Percentiles rank a stretch among this genome's conserved stretches.
Conservation (phyloP, 2,888 invertebrate species). For the Cheilosia variabilis region DNA sequence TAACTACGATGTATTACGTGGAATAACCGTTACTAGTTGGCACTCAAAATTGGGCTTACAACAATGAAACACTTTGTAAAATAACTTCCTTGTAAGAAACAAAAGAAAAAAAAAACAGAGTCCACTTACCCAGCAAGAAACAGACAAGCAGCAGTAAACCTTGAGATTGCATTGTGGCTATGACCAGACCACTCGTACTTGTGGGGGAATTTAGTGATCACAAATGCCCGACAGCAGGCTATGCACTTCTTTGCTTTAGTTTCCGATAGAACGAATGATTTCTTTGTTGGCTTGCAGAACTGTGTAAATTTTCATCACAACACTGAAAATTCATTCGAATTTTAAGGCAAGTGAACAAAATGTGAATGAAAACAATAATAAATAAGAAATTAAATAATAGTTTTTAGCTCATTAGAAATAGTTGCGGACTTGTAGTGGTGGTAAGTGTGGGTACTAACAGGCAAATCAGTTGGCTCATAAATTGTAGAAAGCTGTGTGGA, state of each 20-base stretch:
- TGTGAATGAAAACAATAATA: constrained; percentile 2
- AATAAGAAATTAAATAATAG: constrained; percentile 20
- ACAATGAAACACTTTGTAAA: background rate
- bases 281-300: constrained; percentile 36
- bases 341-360: background rate
- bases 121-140: constrained; percentile 48
- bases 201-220: constrained; percentile 15
- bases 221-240: constrained; percentile 23
- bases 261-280: constrained; percentile 28
- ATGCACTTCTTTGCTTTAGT: constrained; percentile 29
- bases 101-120: background rate
- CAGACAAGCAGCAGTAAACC: constrained; percentile 30
- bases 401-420: constrained; percentile 22
- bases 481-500: constrained; percentile 48
- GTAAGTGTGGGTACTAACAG: constrained; percentile 15
- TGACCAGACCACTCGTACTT: constrained; percentile 4
- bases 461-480: constrained; percentile 26
- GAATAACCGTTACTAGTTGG: background rate
- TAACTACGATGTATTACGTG: background rate
- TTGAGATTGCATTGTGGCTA: constrained; percentile 39
- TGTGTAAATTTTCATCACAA: constrained; percentile 50
- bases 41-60: background rate
- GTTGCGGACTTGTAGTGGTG: constrained; percentile 30
- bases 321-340: constrained; percentile 39
- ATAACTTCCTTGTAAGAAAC: constrained; percentile 9